A percentile compares a stretch with the other conserved stretches of the same genome.
These are phyloP conservation scores for Himalopsyche anomala DNA, from an alignment of 2,888 invertebrate species.

Conservation along the genomic window DNA sequence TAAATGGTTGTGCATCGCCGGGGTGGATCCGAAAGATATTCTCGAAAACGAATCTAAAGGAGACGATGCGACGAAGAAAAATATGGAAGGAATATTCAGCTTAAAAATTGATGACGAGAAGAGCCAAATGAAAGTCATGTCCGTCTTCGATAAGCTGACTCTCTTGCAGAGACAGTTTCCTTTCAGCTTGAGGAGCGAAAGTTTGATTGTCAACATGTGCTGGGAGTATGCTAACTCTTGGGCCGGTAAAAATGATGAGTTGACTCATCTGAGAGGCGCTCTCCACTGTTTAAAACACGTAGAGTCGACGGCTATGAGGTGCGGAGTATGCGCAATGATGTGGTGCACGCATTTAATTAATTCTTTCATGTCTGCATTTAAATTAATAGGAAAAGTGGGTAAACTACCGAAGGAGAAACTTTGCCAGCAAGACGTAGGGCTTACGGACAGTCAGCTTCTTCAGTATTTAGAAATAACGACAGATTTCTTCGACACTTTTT, in stretches of 20 bases:
- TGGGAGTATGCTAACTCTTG: constrained; percentile 95
- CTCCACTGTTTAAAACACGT: constrained; percentile 82
- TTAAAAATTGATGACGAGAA: constrained; percentile 43
- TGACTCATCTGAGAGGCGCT: constrained; percentile 83
- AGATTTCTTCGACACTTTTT: constrained; percentile 74
- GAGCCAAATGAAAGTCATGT: constrained; percentile 65
- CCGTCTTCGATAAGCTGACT: constrained; percentile 80
- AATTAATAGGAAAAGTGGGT: constrained; percentile 88
- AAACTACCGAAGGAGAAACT: constrained; percentile 91
- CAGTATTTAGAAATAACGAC: constrained; percentile 74
- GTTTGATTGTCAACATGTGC: constrained; percentile 89
- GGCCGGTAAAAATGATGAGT: constrained; percentile 85
- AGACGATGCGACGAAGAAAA: constrained; percentile 67
- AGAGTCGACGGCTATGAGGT: constrained; percentile 80
- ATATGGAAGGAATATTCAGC: constrained; percentile 57
- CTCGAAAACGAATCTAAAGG: constrained; percentile 75
- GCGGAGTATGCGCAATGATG: constrained; percentile 89
- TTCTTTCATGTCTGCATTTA: constrained; percentile 84
- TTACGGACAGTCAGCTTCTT: constrained; percentile 80
- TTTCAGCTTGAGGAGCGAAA: constrained; percentile 87
- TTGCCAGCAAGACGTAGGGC: constrained; percentile 86
- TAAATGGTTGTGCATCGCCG: constrained; percentile 88
- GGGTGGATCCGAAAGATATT: constrained; percentile 81
- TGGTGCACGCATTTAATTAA: constrained; percentile 94
- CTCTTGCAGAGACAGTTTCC: constrained; percentile 88